Conservation (phyloP, 2,797 vertebrate genomes). For the Ibycter americanus region DNA sequence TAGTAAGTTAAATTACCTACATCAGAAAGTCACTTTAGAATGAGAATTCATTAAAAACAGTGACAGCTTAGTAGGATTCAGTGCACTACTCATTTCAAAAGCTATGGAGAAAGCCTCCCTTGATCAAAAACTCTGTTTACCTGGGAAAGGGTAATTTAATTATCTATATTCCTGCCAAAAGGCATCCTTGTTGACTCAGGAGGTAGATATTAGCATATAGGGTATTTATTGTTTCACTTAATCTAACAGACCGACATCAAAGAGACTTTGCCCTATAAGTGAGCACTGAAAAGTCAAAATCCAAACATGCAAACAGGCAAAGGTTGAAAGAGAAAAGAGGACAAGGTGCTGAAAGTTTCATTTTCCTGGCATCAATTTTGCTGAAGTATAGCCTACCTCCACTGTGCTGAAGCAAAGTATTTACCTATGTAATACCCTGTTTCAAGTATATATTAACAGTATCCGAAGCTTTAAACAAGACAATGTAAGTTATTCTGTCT, state of each 20-base stretch:
- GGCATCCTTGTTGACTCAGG: conserved; percentile 11
- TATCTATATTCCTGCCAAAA: conserved; percentile 32
- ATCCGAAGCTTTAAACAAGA: not conserved
- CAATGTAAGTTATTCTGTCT: not conserved
- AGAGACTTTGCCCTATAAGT: conserved; percentile 13
- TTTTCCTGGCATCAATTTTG: not conserved
- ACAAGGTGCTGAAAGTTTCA: not conserved
- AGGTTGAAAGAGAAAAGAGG: conserved; percentile 4
- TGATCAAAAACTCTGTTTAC: conserved; percentile 43
- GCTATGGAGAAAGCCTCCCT: not conserved
- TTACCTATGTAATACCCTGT: not conserved
- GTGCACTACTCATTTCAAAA: conserved; percentile 1
- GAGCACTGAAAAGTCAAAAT: not conserved
- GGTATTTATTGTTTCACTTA: conserved; percentile 40
- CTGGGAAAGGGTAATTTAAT: conserved; percentile 43
- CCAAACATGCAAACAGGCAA: not conserved
- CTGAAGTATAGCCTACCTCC: not conserved
- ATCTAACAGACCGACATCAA: conserved; percentile 4
- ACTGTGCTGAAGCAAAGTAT: not conserved
- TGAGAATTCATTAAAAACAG: conserved; percentile 5
- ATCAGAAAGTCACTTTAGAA: not conserved
- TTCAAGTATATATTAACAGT: not conserved
- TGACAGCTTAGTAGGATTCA: not conserved
- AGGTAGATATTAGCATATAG: conserved; percentile 16
- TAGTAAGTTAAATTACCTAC: not conserved